Evolutionary conservation across 2,888 invertebrate species (phyloP).

Genomic region (Gari tellinella): DNA sequence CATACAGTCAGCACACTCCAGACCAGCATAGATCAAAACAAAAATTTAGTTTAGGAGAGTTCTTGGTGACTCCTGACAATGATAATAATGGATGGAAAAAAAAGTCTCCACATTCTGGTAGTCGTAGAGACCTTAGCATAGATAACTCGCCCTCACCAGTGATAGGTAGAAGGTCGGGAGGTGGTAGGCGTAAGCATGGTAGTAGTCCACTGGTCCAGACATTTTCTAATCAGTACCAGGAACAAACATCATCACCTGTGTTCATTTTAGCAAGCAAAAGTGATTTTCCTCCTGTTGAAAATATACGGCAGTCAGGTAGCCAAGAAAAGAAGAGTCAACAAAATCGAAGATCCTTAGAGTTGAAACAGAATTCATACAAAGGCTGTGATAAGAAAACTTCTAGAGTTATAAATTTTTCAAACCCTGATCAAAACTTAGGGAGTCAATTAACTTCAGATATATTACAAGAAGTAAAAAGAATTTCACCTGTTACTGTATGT

Average conservation of each 20-base stretch:
- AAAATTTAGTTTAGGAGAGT: slow-evolving; percentile 76
- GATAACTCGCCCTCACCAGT: slow-evolving; percentile 50
- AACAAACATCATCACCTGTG: slow-evolving; percentile 52
- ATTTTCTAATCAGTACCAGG: slow-evolving; percentile 5
- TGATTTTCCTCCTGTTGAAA: slow-evolving; percentile 74
- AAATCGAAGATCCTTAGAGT: not conserved
- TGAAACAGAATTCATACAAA: not conserved
- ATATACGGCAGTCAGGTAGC: too few species aligned
- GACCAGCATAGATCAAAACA: slow-evolving; percentile 66
- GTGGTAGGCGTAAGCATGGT: slow-evolving; percentile 50
- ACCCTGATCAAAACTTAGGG: slow-evolving; percentile 24
- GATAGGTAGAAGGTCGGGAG: slow-evolving; percentile 53
- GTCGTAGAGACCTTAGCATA: slow-evolving; percentile 40
- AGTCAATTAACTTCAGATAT: slow-evolving; percentile 26
- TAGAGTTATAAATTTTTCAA: slow-evolving; percentile 60
- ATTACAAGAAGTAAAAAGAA: slow-evolving; percentile 40
- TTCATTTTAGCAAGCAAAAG: slow-evolving; percentile 68
- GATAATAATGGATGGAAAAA: slow-evolving; percentile 58
- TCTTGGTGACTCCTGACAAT: slow-evolving; percentile 69
- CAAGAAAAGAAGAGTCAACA: not conserved
- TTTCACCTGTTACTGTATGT: slow-evolving; percentile 23
- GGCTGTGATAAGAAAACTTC: slow-evolving; percentile 48
- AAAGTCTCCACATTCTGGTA: slow-evolving; percentile 67
- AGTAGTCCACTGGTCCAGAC: slow-evolving; percentile 55
- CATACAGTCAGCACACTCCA: slow-evolving; percentile 56